Evolutionary conservation across 1,140 invertebrate species (phyloP).

Genomic region (Coelopa frigida): DNA sequence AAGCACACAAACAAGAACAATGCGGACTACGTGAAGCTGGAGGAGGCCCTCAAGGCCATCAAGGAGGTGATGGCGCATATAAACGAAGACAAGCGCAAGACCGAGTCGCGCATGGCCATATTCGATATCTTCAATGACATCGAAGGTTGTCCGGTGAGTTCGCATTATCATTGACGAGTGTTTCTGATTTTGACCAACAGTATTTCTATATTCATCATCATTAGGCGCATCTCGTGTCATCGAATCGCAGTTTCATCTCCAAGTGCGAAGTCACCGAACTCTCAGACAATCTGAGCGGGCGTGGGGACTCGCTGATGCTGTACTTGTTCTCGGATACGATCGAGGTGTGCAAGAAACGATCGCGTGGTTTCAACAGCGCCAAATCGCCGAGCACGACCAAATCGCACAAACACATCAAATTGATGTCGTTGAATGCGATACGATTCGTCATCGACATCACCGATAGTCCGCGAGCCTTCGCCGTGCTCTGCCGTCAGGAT

Average conservation of each 20-base stretch:
- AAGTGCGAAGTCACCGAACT: slow-evolving; percentile 85
- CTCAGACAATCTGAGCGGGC: slow-evolving; percentile 74
- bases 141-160: slow-evolving; percentile 87
- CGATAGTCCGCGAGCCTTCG: slow-evolving; percentile 85
- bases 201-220: slow-evolving; percentile 18
- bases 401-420: slow-evolving; percentile 83
- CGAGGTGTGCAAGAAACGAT: slow-evolving; percentile 84
- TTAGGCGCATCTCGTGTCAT: slow-evolving; percentile 79
- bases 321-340: slow-evolving; percentile 92
- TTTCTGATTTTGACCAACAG: background rate
- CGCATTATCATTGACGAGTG: background rate
- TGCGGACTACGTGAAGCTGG: slow-evolving; percentile 75
- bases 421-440: slow-evolving; percentile 79
- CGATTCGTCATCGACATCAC: slow-evolving; percentile 78
- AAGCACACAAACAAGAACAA: slow-evolving; percentile 84
- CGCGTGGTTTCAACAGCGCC: slow-evolving; percentile 62
- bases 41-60: slow-evolving; percentile 76
- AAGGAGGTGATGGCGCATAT: slow-evolving; percentile 93
- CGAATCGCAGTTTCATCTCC: slow-evolving; percentile 79
- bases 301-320: slow-evolving; percentile 79
- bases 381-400: slow-evolving; percentile 67
- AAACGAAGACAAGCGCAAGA: slow-evolving; percentile 94
- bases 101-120: slow-evolving; percentile 88
- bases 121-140: slow-evolving; percentile 98
- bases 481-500: slow-evolving; percentile 70